Evolutionary conservation across 2,113 vertebrate species (phyloP).

Genomic region (Eubucco bourcierii): DNA sequence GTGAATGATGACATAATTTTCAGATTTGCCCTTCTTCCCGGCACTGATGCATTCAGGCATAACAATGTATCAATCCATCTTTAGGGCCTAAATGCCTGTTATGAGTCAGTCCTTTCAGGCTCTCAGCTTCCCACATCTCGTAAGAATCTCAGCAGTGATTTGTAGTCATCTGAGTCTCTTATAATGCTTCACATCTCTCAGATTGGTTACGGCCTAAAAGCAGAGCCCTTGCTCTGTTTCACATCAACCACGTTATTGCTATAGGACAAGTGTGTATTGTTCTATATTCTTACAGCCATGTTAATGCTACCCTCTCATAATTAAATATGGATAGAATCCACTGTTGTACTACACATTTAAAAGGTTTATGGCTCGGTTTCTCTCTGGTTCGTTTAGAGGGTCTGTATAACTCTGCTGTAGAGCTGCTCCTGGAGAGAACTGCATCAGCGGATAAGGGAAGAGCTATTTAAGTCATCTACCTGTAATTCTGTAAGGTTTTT

Average conservation of each 20-base stretch:
- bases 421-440: background rate
- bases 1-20: constrained; percentile 55
- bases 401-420: background rate
- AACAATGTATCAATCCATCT: constrained; percentile 35
- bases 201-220: background rate
- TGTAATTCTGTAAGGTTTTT: background rate
- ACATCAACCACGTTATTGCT: background rate
- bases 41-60: constrained; percentile 38
- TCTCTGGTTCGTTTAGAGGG: background rate
- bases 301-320: background rate
- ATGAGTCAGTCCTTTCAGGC: constrained; percentile 9
- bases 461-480: background rate
- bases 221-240: background rate
- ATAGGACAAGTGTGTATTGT: background rate
- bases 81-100: constrained; percentile 26
- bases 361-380: background rate
- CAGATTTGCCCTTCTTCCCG: constrained; percentile 41
- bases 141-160: constrained; percentile 34
- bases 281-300: background rate
- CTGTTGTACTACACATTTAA: background rate
- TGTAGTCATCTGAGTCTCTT: background rate
- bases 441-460: background rate
- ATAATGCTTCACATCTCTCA: constrained; percentile 1
- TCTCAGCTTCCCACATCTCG: background rate
- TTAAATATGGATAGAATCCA: background rate